Evolutionary conservation across 2,888 invertebrate genomes (phyloP), one percentile per base, ranked within the genome.

Genomic region (Ariolimax columbianus): DNA sequence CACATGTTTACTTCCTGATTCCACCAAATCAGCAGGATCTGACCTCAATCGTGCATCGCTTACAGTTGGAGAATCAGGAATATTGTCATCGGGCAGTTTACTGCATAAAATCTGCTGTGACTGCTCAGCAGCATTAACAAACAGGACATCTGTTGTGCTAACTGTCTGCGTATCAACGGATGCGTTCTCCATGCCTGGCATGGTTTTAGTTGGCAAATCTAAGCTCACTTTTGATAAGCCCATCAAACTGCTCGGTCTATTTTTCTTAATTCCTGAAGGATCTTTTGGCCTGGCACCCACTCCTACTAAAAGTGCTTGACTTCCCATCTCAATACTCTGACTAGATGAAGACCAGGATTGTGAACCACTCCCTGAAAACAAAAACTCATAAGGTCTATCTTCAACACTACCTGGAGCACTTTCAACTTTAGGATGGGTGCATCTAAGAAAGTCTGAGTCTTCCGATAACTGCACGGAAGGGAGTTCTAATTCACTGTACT

Each of bases 261-360:
- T 89, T 72, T 87, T 88, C 85, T 90, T 91, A 70, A 88, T 81
- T 23, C 87, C 87, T 26, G 86, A 82, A 66, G 86, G 87, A 68
- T 91, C 92, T 87, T 92, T 92, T 9, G 92, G 92, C 40, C 91
- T 88, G 17, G 91, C 91, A 40, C 91, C 91, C 55, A 84, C 82
- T 43, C 89, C 89, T 33, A 86, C 72, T 19, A 26, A 63, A 17
- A 72, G 78, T 19, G 63, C 66, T 11, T 82, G 77, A 40, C 81
- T 86, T 36, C 40, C 59, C 19, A 26, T 68, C 38, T 70, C 70
- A 51, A 19, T 33, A 19, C 17, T 40, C 0, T 51, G 26, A 38
- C 26, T n/a, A 51, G 26, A 77, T 68, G 68, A 66, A 51, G 82
- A 59, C 19, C n/a, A n/a, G n/a, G 77, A 77, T n/a, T 70, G n/a